Evolutionary conservation across 1,140 invertebrate species (phyloP).

Genomic region (Lamellibrachia luymesi): DNA sequence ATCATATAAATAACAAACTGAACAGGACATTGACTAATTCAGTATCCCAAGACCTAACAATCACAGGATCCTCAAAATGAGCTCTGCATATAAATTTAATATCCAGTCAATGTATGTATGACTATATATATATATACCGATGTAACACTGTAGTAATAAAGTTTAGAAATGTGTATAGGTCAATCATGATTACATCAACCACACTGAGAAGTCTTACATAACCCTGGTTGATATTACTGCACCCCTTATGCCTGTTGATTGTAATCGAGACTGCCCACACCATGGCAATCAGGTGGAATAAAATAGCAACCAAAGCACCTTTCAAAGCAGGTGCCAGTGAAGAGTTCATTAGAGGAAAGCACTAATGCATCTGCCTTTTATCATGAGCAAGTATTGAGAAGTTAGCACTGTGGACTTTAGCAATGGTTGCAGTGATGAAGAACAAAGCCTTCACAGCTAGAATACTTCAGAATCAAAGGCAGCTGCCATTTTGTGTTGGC

Average conservation of each 20-base stretch:
- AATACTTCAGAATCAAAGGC: neutral
- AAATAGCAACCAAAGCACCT: neutral
- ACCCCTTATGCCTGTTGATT: neutral
- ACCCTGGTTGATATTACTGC: neutral
- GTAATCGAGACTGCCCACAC: neutral
- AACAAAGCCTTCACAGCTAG: neutral
- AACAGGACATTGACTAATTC: too few relatives aligned
- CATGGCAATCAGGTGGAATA: neutral
- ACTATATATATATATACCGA: neutral
- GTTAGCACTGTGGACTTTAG: neutral
- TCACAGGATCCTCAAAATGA: too few relatives aligned
- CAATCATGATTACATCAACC: neutral
- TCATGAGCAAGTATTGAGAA: neutral
- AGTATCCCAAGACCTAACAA: too few relatives aligned
- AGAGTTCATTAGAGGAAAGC: neutral
- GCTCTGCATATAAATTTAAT: too few relatives aligned
- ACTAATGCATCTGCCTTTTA: neutral
- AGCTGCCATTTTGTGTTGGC: too few relatives aligned
- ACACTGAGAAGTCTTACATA: neutral
- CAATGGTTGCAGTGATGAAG: neutral
- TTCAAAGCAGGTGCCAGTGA: neutral
- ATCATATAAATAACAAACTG: too few relatives aligned
- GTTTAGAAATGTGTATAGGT: neutral
- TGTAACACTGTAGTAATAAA: neutral
- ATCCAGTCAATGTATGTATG: too few relatives aligned